Evolutionary conservation across 2,888 invertebrate species (phyloP).

Genomic region (Euzophera pinguis): DNA sequence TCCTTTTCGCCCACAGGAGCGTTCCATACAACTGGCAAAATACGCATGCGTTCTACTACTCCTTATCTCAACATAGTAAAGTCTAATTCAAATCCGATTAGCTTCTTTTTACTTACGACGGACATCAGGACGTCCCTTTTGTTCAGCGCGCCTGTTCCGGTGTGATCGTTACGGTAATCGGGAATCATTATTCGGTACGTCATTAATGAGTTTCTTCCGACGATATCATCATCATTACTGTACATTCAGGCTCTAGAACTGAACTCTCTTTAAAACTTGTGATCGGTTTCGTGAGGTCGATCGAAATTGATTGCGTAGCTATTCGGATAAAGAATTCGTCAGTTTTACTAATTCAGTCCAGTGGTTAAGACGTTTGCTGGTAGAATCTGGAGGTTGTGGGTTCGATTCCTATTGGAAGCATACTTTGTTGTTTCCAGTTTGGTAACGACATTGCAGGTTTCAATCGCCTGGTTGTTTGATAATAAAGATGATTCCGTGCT

Average conservation of each 20-base stretch:
- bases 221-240: conserved; percentile 20
- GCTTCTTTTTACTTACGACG: conserved; percentile 27
- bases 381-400: no score
- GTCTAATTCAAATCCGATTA: conserved; percentile 22
- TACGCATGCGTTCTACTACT: conserved; percentile 23
- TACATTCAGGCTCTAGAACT: background rate
- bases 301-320: background rate
- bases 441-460: no score
- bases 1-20: conserved; percentile 55
- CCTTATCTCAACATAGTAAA: conserved; percentile 32
- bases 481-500: no score
- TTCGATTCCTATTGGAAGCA: no score
- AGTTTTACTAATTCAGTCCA: no score
- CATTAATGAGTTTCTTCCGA: conserved; percentile 4
- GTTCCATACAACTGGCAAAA: conserved; percentile 40
- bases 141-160: conserved; percentile 60
- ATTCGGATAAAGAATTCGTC: no score
- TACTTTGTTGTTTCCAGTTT: no score
- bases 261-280: background rate
- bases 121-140: conserved; percentile 67
- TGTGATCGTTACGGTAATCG: conserved; percentile 14
- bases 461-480: no score
- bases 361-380: no score
- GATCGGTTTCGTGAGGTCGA: background rate
- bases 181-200: conserved; percentile 10